Evolutionary conservation across 2,888 invertebrate genomes (phyloP).

Genomic region (Conops quadrifasciatus): DNA sequence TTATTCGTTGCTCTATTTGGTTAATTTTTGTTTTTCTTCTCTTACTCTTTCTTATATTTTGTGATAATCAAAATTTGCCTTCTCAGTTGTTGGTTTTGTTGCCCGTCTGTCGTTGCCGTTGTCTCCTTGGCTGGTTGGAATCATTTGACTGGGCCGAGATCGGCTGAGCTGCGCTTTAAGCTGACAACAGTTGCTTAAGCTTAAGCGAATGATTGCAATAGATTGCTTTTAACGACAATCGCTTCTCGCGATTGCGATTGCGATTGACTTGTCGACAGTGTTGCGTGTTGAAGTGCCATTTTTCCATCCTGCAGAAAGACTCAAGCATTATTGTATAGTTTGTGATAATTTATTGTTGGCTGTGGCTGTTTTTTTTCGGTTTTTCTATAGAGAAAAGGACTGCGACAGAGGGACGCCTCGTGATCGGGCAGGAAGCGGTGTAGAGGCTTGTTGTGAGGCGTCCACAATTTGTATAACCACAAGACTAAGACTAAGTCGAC

Average conservation of each 20-base stretch:
- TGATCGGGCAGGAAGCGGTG: too few relatives aligned
- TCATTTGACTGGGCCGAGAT: too few relatives aligned
- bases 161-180: conserved; percentile 5
- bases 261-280: conserved; percentile 31
- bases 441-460: too few relatives aligned
- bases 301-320: background rate
- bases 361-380: background rate
- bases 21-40: background rate
- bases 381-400: too few relatives aligned
- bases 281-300: conserved; percentile 24
- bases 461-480: too few relatives aligned
- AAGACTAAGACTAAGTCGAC: too few relatives aligned
- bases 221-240: conserved; percentile 32
- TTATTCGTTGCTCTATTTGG: too few relatives aligned
- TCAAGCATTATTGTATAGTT: too few relatives aligned
- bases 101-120: too few relatives aligned
- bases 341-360: too few relatives aligned
- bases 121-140: too few relatives aligned
- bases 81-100: background rate
- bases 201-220: conserved; percentile 27
- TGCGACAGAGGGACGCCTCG: background rate
- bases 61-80: too few relatives aligned
- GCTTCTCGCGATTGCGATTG: conserved; percentile 31
- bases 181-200: conserved; percentile 28
- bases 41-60: background rate